Evolutionary conservation across 2,113 vertebrate species (phyloP), one percentile per base, ranked within the genome.

Genomic region (Sapajus apella): DNA sequence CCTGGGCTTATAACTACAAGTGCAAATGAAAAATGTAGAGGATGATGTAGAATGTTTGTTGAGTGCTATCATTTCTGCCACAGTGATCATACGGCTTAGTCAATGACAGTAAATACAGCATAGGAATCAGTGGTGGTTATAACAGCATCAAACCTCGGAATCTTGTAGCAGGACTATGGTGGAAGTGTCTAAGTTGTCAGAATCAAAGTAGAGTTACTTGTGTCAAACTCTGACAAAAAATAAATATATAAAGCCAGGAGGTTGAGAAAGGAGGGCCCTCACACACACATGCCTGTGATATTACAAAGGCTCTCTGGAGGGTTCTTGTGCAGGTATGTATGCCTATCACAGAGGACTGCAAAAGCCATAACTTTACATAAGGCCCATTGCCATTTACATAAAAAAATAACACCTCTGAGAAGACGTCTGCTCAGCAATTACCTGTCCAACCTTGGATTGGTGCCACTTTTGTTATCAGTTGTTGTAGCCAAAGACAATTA

Each of bases 41-140:
- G 6, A 37, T 12, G 14, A n/a, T 12, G 2, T 72, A 16, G 21
- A 91, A 40, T 30, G 50, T 37, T 61, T n/a, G 11, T n/a, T 89
- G 50, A 50, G 17, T 50, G 20, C 27, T 84, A 76, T 16, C 23
- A 56, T 77, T 40, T 88, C 81, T 96, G 11, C 94, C 13, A 55
- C 81, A 97, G 97, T 98, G 27, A 64, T 98, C 97, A 93, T 95
- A 95, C n/a, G 86, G 87, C 70, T 98, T 97, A 98, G 97, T 89
- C 93, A 97, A 96, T 96, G 97, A 85, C 77, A 87, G 92, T 95
- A 98, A 98, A 97, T 98, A 97, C 64, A 94, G 84, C 94, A 84
- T 84, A 91, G 95, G 77, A 97, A 97, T 98, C 97, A 97, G 97
- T 47, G 58, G 50, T 30, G 95, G 45, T 94, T 87, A 83, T 45